Base-by-base conservation (phyloP, 2,888 invertebrate species). In the Antitype chi region DNA sequence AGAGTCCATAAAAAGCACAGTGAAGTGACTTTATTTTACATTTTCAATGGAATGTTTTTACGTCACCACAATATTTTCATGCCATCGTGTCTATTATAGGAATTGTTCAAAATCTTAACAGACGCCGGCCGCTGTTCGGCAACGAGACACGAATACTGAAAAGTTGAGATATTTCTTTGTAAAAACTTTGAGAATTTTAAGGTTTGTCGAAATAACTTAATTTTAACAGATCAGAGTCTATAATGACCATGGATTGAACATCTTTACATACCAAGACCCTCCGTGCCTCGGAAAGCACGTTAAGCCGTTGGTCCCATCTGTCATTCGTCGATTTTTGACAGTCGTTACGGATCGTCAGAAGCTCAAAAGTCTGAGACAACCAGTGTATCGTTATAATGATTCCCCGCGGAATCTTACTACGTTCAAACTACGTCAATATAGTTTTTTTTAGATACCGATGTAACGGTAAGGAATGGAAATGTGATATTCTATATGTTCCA, bases 61-160 rank as follows among this genome's bases (percentile, higher is more conserved):
- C 20, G 43, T 59, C n/a, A 63, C 72, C 53, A 43, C 38, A 85
- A 55, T 32, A 38, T 67, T 70, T 72, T 70, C 32, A 53, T 38
- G 49, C 59, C 49, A 66, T 57, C 55, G 23, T 52, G 32, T 62
- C 52, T 80, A 49, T 66, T 76, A 43, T 49, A 72, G 62, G 25
- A 76, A 63, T 74, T 67, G 66, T 70, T 32, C 38, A 43, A 68
- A 85, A 72, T 59, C 49, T 73, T 63, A 60, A 68, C 49, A 67
- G 2, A 63, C 59, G 55, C 13, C 62, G 20, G 55, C 13, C 62
- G 20, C 25, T 43, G 49, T 64, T 74, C 20, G 32, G 59, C 17
- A 23, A 70, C 83, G 78, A 63, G 63, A 53, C 55, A 23, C 1
- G 83, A 86, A 82, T 85, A 68, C 38, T 68, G 70, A 85, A 52